Percentiles rank a stretch among this genome's conserved stretches.
Evolutionary conservation across 92 coral and sea anemone species (phyloP).

Genomic region (Zoanthus sociatus): DNA sequence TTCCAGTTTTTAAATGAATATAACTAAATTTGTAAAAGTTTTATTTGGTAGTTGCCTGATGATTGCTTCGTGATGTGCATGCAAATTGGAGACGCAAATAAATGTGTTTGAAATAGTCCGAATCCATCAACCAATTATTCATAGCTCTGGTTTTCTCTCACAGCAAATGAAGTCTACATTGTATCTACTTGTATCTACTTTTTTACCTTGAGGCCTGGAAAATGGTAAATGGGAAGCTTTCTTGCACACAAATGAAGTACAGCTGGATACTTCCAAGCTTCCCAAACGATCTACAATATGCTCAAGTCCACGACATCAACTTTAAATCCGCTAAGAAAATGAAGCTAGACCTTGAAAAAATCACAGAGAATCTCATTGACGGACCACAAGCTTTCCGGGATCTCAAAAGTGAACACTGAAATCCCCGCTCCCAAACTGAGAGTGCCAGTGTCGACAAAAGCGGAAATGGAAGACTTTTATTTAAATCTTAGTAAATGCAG

Average conservation of each 20-base stretch:
- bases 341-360: slow-evolving; percentile 52
- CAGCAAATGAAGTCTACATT: too few species aligned
- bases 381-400: slow-evolving; percentile 22
- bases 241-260: slow-evolving; percentile 44
- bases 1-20: too few species aligned
- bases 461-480: slow-evolving; percentile 60
- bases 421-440: slow-evolving; percentile 19
- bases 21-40: too few species aligned
- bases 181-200: too few species aligned
- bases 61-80: too few species aligned
- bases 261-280: slow-evolving; percentile 27
- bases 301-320: slow-evolving; percentile 52
- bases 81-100: too few species aligned
- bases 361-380: slow-evolving; percentile 37
- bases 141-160: too few species aligned
- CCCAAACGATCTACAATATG: slow-evolving; percentile 48
- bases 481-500: slow-evolving; percentile 57
- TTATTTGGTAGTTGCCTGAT: too few species aligned
- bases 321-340: slow-evolving; percentile 56
- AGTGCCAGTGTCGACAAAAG: slow-evolving; percentile 42
- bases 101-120: too few species aligned
- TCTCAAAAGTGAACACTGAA: neutral
- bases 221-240: slow-evolving; percentile 20
- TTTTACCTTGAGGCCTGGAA: slow-evolving; percentile 35
- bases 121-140: too few species aligned